A percentile compares a stretch with the other conserved stretches of the same genome.
Conservation (phyloP, 2,888 invertebrate genomes). For the Polyommatus iphigenia region DNA sequence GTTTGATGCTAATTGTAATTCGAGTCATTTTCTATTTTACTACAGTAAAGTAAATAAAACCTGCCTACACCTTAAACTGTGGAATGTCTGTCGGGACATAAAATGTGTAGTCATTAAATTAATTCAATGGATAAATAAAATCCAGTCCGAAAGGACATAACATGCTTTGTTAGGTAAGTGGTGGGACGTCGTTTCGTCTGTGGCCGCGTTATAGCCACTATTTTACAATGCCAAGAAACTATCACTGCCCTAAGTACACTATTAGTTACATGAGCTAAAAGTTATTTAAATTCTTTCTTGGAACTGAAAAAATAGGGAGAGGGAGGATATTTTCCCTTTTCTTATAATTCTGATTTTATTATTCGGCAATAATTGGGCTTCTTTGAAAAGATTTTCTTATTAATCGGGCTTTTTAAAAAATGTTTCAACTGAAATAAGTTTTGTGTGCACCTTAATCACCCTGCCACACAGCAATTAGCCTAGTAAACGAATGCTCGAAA, state of each 20-base stretch:
- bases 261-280: neutral
- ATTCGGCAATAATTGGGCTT: too few species aligned
- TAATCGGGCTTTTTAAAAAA: too few species aligned
- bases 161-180: constrained; percentile 9
- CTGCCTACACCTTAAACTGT: neutral
- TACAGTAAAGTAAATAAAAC: neutral
- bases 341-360: too few species aligned
- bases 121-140: constrained; percentile 28
- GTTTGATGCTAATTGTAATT: constrained; percentile 19
- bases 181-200: neutral
- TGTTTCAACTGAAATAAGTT: too few species aligned
- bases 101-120: constrained; percentile 29
- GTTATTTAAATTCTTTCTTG: neutral
- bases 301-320: neutral
- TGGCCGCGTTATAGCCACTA: neutral
- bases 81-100: constrained; percentile 9
- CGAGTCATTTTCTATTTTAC: constrained; percentile 3
- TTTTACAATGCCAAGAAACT: neutral
- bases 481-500: too few species aligned
- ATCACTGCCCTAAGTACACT: neutral
- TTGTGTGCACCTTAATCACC: too few species aligned
- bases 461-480: too few species aligned
- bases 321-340: too few species aligned
- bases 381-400: too few species aligned
- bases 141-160: constrained; percentile 6